Evolutionary conservation across 2,113 vertebrate species (phyloP), one percentile per base, ranked within the genome.

Genomic region (Ophiodon elongatus): DNA sequence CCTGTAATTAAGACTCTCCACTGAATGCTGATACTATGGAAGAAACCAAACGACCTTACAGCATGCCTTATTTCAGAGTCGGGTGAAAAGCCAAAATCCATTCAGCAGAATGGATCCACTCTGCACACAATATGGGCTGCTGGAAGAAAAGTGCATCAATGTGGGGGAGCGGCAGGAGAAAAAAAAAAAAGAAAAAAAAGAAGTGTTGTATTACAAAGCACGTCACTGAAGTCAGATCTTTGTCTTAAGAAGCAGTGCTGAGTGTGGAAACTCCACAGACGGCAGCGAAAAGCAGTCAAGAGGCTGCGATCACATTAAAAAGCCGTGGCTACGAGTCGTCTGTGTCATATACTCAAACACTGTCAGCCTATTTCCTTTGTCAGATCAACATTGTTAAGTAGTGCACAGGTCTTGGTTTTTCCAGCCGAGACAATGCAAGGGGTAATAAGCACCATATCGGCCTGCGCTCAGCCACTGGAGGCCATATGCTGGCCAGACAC

Each of bases 1-100:
- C 91, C 94, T 94, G 91, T 95, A 94, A 96, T 96, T 95, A 95
- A 94, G 92, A 93, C 94, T 93, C 92, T 94, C 88, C 79, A 80
- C 78, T 92, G 93, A 94, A 87, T 92, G 91, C 94, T 95, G 95
- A 95, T 95, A 92, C 93, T 92, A 91, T 92, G 91, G 90, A 94
- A 94, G 93, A 94, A 94, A 93, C 86, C 90, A 93, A 95, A 94
- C 68, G 86, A 94, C 90, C 94, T 95, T 94, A 92, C 92, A 94
- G 90, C 87, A 89, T 94, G 92, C 89, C 83, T 92, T 89, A 86
- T 88, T 93, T 91, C 86, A 91, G 80, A 91, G 84, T 83, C 90
- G 94, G 91, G 82, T 86, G 71, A 79, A 56, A 82, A 90, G 93
- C 91, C 89, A 93, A 90, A 89, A 92, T 89, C 86, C 88, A 94